Evolutionary conservation across 2,888 invertebrate genomes (phyloP).

Genomic region (Bembecia ichneumoniformis): DNA sequence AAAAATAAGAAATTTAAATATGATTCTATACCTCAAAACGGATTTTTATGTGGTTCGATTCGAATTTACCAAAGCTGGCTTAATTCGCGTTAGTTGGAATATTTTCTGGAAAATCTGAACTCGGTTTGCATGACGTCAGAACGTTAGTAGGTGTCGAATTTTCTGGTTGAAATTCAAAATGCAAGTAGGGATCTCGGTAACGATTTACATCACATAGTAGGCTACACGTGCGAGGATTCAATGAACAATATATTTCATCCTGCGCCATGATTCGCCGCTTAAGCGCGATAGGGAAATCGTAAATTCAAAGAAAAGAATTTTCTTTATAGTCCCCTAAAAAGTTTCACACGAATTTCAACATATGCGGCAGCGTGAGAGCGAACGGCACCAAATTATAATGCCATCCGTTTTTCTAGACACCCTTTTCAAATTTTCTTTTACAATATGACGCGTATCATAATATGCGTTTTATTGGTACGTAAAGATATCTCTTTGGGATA

Average conservation of each 20-base stretch:
- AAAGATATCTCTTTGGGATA: constrained; percentile 32
- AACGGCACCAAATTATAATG: constrained; percentile 56
- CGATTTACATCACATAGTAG: not conserved
- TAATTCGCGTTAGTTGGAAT: too few species aligned
- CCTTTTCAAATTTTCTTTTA: constrained; percentile 53
- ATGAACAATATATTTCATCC: constrained; percentile 54
- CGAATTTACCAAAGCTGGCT: too few species aligned
- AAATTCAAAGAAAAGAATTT: constrained; percentile 59
- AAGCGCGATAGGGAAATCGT: constrained; percentile 64
- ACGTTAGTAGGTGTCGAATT: not conserved
- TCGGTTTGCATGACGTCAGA: too few species aligned
- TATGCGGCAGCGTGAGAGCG: constrained; percentile 42
- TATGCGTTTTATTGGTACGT: constrained; percentile 25
- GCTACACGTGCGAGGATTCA: constrained; percentile 32
- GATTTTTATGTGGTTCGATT: too few species aligned
- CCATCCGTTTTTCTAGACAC: constrained; percentile 49
- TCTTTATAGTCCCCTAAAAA: constrained; percentile 59
- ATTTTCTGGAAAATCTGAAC: too few species aligned
- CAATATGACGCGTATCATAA: constrained; percentile 43
- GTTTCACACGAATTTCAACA: constrained; percentile 45
- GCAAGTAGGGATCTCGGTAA: not conserved
- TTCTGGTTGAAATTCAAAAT: not conserved
- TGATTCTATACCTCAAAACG: too few species aligned
- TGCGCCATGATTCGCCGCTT: constrained; percentile 60
- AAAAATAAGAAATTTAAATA: too few species aligned